Base-by-base conservation (phyloP, 23 tunicate genomes). In the Halocynthia aurantium region DNA sequence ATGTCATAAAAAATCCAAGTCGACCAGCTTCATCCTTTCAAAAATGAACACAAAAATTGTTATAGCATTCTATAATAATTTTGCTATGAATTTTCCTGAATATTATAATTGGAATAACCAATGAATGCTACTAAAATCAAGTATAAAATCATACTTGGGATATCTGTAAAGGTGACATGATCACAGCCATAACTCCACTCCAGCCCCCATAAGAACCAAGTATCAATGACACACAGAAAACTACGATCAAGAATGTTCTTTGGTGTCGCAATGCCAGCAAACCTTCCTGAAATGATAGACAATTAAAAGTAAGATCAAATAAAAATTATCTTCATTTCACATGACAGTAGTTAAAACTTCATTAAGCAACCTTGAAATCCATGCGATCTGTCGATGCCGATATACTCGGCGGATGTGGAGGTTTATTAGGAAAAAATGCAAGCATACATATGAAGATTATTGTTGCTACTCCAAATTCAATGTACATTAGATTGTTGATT, bases 101-200 rank as follows among this genome's bases (percentile, higher is more conserved):
- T 57, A 57, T 12, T 57, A 12, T 13, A 13, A 15, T 58, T 58
- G 63, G 4, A 13, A 58, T 15, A 58, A 58, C 17, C 15, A 58
- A 13, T 13, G n/a, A 13, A 13, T 13, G 2, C 63, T 13, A 58
- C 63, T 13, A 58, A 0, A 58, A 13, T 58, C 15, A 40, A 12
- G 49, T 49, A 11, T 53, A 52, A n/a, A 20, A 8, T 8, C n/a
- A 50, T 76, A 84, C 96, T 61, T 92, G 98, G 13, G 78, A 62
- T 2, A 92, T 71, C 12, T 63, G 67, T 7, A 86, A 50, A 7
- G 92, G 93, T 63, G 72, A 68, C 13, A 92, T 15, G 7, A 92
- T 55, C 13, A 92, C 67, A 10, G 83, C 71, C 88, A 92, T 81
- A 8, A 82, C 93, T 10, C 98, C 98, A 80, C 85, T 86, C 98